Evolutionary conservation across 1,140 invertebrate genomes (phyloP).

Genomic region (Cataglyphis hispanica): DNA sequence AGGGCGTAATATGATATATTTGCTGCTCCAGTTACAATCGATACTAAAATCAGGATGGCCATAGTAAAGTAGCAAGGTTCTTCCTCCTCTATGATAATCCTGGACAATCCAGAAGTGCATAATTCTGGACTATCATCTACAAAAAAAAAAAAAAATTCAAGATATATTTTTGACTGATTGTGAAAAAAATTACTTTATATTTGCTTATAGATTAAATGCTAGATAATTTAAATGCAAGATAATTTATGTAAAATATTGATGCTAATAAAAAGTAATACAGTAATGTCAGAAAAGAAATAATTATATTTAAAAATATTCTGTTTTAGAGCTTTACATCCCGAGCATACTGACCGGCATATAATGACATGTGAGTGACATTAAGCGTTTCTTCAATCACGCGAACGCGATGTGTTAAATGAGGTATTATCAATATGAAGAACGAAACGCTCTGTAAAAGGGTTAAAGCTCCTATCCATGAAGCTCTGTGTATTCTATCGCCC

Average conservation of each 20-base stretch:
- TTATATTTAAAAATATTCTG: neutral
- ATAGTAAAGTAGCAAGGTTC: constrained; percentile 84
- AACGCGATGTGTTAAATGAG: constrained; percentile 85
- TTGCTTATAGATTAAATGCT: neutral
- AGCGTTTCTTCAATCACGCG: constrained; percentile 76
- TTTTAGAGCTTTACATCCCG: neutral
- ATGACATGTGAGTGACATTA: constrained; percentile 80
- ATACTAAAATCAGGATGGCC: constrained; percentile 87
- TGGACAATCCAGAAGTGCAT: constrained; percentile 75
- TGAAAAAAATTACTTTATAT: neutral
- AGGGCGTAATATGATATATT: constrained; percentile 89
- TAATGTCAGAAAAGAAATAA: neutral
- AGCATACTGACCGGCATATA: constrained; percentile 78
- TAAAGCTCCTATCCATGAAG: constrained; percentile 88
- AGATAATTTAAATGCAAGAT: neutral
- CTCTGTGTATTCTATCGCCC: constrained; percentile 88
- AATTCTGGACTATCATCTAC: constrained; percentile 84
- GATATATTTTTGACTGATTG: neutral
- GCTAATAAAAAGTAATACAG: neutral
- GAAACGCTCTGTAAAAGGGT: constrained; percentile 87
- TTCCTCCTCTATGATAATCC: constrained; percentile 74
- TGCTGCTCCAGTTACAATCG: constrained; percentile 88
- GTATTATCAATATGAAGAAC: constrained; percentile 87
- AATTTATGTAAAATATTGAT: neutral
- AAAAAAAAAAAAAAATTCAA: constrained; percentile 45